phyloP scores from a whole-genome alignment of 2,113 vertebrate genomes.

The Zapornia atra region DNA sequence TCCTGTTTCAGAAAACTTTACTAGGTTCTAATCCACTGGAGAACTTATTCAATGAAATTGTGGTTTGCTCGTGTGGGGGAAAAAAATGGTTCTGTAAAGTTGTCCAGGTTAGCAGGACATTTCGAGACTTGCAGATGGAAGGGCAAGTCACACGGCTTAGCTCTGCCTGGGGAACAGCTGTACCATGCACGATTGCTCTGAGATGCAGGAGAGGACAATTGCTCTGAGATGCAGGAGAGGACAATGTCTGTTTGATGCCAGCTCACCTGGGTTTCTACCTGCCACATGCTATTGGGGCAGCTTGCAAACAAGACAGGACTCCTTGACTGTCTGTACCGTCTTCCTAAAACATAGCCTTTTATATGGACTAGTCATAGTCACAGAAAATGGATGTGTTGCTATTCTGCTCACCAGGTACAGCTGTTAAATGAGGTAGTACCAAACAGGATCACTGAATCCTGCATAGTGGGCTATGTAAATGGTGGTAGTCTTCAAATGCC shows the following conservation, averaged over 20 bases:
- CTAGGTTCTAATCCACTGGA: not conserved
- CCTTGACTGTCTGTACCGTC: not conserved
- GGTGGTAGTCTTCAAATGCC: not conserved
- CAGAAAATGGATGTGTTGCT: not conserved
- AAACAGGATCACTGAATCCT: not conserved
- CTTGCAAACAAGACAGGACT: not conserved
- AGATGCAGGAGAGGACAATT: not conserved
- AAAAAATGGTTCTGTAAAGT: not conserved
- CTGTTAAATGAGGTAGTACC: not conserved
- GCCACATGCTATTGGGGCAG: not conserved
- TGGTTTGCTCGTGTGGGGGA: not conserved
- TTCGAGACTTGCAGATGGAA: not conserved
- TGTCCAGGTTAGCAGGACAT: not conserved
- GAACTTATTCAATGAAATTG: not conserved
- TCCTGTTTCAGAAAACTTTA: not conserved
- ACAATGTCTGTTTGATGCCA: not conserved
- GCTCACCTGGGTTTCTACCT: not conserved
- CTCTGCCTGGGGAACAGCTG: not conserved
- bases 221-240: not conserved
- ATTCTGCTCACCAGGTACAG: not conserved
- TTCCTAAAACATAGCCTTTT: not conserved
- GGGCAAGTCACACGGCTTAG: not conserved
- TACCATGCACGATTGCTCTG: not conserved
- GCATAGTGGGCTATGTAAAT: rapidly evolving
- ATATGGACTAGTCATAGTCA: too few species aligned